Base-by-base conservation (phyloP, 2,888 invertebrate genomes). In the Dolichopus griseipennis region DNA sequence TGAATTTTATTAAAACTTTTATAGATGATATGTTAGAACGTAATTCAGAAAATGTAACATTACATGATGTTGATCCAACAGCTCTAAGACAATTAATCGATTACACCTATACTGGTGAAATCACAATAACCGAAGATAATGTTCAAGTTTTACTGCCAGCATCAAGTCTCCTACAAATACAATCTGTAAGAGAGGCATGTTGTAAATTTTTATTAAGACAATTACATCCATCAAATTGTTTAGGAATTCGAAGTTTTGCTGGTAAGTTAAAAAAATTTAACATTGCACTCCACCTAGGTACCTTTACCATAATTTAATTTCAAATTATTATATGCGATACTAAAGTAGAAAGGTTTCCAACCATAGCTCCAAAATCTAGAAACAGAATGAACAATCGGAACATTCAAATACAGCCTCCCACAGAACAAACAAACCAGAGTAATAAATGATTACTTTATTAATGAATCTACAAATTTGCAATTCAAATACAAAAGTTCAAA, bases 61-160 rank as follows among this genome's bases (percentile, higher is more conserved):
- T 82, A 22, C 81, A 81, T 69, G 82, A 82, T 70, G 79, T 82
- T 67, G 88, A 88, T 74, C 83, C 88, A 27, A 83, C 84, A 63
- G 89, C 89, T 18, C 82, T 91, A 71, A 84, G 87, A 71, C 83
- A 87, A 71, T 83, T 91, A 67, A 85, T 91, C 69, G 89, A 90
- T 72, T 91, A 90, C 78, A 87, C 90, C 2, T 91, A 91, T 78
- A 89, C 90, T 0, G 90, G 90, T 4, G 88, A 90, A 79, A 86
- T 89, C 68, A 83, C 85, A 69, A 87, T 89, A 64, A 86, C 85
- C 37, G 88, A 88, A 78, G 86, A 85, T 74, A 88, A 88, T 77
- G 88, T 88, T n/a, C 86, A 86, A 79, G 85, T 85, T 70, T 79
- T 91, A 69, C 81, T 91, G 72, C 90, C 90, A 21, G 90, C 90